Evolutionary conservation across 2,888 invertebrate genomes (phyloP).

Genomic region (Melipona beecheii): DNA sequence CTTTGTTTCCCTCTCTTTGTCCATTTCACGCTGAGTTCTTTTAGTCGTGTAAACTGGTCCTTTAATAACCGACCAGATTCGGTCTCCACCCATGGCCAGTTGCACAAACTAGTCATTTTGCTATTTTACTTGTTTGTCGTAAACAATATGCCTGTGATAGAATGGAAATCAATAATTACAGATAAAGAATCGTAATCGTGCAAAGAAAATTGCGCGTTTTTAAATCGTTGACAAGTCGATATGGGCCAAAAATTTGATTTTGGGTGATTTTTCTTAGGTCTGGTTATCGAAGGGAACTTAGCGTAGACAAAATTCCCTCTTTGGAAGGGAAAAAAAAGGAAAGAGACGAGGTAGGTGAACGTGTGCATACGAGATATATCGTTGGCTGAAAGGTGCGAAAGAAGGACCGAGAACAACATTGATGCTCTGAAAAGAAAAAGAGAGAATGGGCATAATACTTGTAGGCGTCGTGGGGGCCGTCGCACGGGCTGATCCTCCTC

Average conservation of each 20-base stretch:
- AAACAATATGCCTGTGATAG: neutral
- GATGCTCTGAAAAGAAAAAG: slow-evolving; percentile 28
- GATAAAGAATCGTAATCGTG: no score
- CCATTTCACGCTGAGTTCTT: neutral
- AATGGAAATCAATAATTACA: no score
- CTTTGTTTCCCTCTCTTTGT: neutral
- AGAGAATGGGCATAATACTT: slow-evolving; percentile 62
- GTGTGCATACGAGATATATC: slow-evolving; percentile 31
- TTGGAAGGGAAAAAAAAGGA: slow-evolving; percentile 13
- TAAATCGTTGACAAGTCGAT: slow-evolving; percentile 12
- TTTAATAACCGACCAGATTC: neutral
- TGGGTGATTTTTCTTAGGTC: slow-evolving; percentile 37
- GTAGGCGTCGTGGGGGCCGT: slow-evolving; percentile 77
- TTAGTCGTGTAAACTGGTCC: neutral
- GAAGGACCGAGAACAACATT: slow-evolving; percentile 41
- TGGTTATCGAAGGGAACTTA: slow-evolving; percentile 32
- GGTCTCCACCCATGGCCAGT: no score
- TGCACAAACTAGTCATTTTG: no score
- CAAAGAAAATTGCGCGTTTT: neutral
- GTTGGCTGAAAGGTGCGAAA: slow-evolving; percentile 61
- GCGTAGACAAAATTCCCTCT: slow-evolving; percentile 38
- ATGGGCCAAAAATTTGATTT: slow-evolving; percentile 4
- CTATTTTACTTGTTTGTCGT: neutral
- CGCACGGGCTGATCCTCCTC: slow-evolving; percentile 70
- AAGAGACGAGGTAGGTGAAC: slow-evolving; percentile 13